These are phyloP conservation scores for Cancer borealis DNA, from an alignment of 2,888 invertebrate species.

Conservation along the genomic window DNA sequence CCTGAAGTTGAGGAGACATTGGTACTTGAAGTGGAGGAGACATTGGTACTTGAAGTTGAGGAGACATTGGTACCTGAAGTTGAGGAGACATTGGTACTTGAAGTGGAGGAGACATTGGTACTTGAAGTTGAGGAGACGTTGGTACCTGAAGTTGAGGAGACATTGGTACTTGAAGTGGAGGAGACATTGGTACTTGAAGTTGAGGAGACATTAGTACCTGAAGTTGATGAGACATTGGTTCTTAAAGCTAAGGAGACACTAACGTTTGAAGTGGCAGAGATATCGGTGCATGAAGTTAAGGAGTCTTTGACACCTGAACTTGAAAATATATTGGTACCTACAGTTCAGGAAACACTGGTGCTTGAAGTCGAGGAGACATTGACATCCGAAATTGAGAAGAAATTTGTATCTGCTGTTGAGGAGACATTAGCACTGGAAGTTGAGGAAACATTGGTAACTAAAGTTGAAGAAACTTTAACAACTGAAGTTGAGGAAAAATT, in stretches of 20 bases:
- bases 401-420: background rate
- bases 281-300: background rate
- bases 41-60: background rate
- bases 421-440: background rate
- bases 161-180: background rate
- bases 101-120: background rate
- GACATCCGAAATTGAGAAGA: background rate
- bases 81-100: background rate
- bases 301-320: background rate
- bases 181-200: background rate
- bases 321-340: background rate
- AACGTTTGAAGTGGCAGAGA: background rate
- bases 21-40: background rate
- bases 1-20: background rate
- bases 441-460: background rate
- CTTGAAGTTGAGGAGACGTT: background rate
- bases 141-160: background rate
- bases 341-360: background rate
- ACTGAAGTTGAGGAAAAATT: background rate
- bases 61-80: background rate
- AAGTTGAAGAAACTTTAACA: background rate
- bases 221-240: background rate
- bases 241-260: background rate
- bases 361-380: background rate
- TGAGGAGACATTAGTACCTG: background rate